Base-by-base conservation (phyloP, 2,888 invertebrate genomes). In the Aromia moschata region DNA sequence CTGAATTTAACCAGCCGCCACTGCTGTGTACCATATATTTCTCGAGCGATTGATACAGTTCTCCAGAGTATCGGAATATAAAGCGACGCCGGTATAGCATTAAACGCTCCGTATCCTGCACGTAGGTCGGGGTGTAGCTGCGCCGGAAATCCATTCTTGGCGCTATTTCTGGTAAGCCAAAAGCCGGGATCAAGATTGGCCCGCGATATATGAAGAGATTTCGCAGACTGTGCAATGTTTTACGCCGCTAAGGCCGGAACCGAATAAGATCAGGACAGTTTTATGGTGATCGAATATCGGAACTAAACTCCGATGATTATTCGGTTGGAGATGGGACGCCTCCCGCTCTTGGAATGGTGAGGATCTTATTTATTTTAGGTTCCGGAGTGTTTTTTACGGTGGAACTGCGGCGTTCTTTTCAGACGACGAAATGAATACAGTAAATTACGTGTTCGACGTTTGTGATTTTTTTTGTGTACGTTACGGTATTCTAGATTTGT, bases 151-250 rank as follows among this genome's bases (percentile, higher is more conserved):
- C 66, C 65, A 68, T 67, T 61, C 67, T 73, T 68, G 73, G 73
- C 74, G 72, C 78, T 78, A 79, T 80, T 80, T 79, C 78, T 80
- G 80, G 80, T 79, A 79, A 80, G 79, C 80, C 79, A 79, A 79
- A 80, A 79, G 78, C 78, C 75, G 64, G 77, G 76, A 78, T 79
- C 77, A 74, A 79, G 79, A 79, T 80, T 77, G 75, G 66, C 61
- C 64, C 70, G 70, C 70, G 72, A 77, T 77, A 78, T 77, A 77
- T 75, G 75, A 73, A 70, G 64, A 74, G 76, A 76, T 78, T 79
- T 76, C 71, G 79, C 77, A 74, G 75, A 78, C 76, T 70, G 70
- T 76, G 79, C 79, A 76, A 69, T 73, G 73, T 71, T 73, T 74
- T 70, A 73, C 69, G 61, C 54, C 60, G 45, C 46, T 58, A 51